Base-by-base conservation (phyloP, 2,888 invertebrate species). In the Erynnis tages region DNA sequence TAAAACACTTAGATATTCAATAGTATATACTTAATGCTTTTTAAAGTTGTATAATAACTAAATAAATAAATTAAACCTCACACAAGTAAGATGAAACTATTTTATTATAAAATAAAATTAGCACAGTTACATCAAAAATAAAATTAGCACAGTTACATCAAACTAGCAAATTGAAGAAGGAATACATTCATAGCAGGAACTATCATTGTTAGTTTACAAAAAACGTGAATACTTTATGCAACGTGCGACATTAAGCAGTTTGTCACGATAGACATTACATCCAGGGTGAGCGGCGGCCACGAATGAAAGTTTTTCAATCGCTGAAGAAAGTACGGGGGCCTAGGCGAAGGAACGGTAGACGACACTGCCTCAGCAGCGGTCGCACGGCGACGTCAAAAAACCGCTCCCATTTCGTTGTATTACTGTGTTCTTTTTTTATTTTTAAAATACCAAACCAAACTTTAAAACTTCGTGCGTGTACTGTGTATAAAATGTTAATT, bases 261-360 rank as follows among this genome's bases (percentile, higher is more conserved):
- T 44, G 35, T 44, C 50, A 44, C 44, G 45, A 40, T 38, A 45
- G 13, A 40, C 11, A 32, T 25, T 53, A 32, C 13, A 41, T 61
- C 54, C 54, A 58, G 68, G 65, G 66, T 70, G 65, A 68, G 63
- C 59, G 71, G 56, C 57, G 59, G 57, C 60, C 63, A 69, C n/a
- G n/a, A n/a, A 76, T 69, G 77, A 76, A 79, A 79, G 80, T 75
- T 65, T 61, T 65, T 55, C 56, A 56, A 46, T 60, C 66, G 62
- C 67, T 73, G 69, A 79, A 73, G 82, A 80, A 81, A 82, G 82
- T 76, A 67, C 62, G 59, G 66, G 58, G 55, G 61, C 54, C 54
- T 54, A 57, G 56, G 27, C 14, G 43, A 50, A 46, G 50, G 40
- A 52, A 50, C 25, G 32, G 55, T 55, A 21, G 29, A 34, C 55